Evolutionary conservation across 2,113 vertebrate species (phyloP), one percentile per base, ranked within the genome.

Genomic region (Cynoglossus semilaevis): DNA sequence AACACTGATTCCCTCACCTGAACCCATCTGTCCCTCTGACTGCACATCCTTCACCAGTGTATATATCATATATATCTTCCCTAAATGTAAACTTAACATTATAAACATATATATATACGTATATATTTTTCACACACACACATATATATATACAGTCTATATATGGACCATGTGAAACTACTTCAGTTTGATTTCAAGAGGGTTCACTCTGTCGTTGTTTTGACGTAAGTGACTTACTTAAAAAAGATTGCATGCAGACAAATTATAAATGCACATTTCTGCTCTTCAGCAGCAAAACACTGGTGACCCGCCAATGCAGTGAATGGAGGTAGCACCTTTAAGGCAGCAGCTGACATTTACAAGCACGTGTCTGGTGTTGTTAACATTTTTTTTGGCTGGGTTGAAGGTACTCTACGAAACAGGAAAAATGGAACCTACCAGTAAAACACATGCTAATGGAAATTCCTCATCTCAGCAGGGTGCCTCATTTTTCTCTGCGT

Each of bases 311-410:
- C 68, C 64, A 79, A 72, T 52, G 74, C 40, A 9, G 79, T 56
- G 16, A 0, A 38, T 57, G 16, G 49, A 50, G 51, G 53, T 74
- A 68, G 70, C 70, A 58, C 56, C 37, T 72, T 65, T 70, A 38
- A 64, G 46, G 58, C 64, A 56, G 42, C 55, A 57, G 77, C 47
- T 53, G 65, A 46, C 71, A 51, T 87, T 85, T 77, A 81, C 76
- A 78, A 80, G 82, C 77, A 76, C 19, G 55, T 81, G 81, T 72
- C 67, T 75, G 67, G 67, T 81, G 70, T 79, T 79, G 77, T 79
- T 77, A 70, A 83, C 76, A 74, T 87, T 85, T 81, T 78, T 79
- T 68, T 84, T 86, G 86, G 82, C 71, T 63, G 53, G 19, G 22
- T 47, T 14, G 49, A 59, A 51, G 44, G 40, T 52, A 48, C 49